Conservation (phyloP, 1,140 invertebrate species). For the Aphidius ervi region DNA sequence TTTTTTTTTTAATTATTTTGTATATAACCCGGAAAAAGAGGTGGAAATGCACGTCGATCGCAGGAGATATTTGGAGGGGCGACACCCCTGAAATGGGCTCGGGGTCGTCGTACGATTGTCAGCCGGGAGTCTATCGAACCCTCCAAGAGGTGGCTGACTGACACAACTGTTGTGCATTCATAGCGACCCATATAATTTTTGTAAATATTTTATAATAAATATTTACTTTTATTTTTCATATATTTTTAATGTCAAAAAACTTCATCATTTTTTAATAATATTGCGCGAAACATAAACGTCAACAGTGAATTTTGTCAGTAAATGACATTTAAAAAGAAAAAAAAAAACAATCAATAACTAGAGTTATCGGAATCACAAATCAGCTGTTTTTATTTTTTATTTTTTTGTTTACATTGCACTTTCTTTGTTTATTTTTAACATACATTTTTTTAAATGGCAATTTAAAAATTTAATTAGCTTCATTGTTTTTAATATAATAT, state of each 20-base stretch:
- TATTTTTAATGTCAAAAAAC: slow-evolving; percentile 9
- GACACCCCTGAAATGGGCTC: slow-evolving; percentile 33
- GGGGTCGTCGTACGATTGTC: slow-evolving; percentile 52
- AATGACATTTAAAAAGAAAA: not conserved
- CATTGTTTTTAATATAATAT: not conserved
- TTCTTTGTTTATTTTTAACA: not conserved
- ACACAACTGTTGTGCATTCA: slow-evolving; percentile 14
- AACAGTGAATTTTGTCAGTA: not conserved
- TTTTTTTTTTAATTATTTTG: not conserved
- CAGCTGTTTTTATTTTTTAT: slow-evolving; percentile 8
- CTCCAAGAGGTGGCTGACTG: slow-evolving; percentile 35
- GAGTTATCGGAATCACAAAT: slow-evolving; percentile 10
- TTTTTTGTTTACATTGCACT: not conserved
- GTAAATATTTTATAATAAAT: not conserved
- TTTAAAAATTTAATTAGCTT: not conserved
- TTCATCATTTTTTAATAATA: not conserved
- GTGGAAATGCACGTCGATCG: slow-evolving; percentile 2
- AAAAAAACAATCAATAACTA: not conserved
- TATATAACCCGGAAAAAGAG: not conserved
- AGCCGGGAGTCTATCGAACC: slow-evolving; percentile 46
- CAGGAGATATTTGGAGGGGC: slow-evolving; percentile 19
- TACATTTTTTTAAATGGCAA: not conserved
- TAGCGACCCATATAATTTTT: slow-evolving; percentile 15
- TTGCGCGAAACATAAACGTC: not conserved
- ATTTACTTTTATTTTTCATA: no score